Evolutionary conservation across 2,797 vertebrate species (phyloP), one percentile per base, ranked within the genome.

Genomic region (Urosaurus nigricauda): DNA sequence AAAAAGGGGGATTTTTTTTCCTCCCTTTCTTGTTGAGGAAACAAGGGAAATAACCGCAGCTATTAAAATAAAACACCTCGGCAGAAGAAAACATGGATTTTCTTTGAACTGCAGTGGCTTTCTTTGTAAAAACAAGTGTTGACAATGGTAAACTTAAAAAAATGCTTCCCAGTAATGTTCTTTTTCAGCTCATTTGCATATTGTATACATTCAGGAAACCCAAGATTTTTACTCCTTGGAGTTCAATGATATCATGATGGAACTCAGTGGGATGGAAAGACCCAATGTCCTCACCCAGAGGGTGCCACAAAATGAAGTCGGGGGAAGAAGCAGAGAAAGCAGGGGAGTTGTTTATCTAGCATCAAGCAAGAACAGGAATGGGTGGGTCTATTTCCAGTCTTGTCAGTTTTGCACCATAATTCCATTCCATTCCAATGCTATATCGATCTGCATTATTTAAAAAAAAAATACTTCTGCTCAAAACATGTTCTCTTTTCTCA

Each of bases 81-180:
- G 58, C 78, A 90, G 88, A 91, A 89, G 60, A 92, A 89, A 80
- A 11, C 85, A 88, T 80, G 93, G 90, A 94, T 94, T 92, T 85
- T 81, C 83, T 89, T 63, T 81, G 43, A 80, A 53, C 40, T 32
- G 32, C 32, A 80, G 26, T 60, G 14, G 17, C 24, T 60, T 51
- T 73, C 16, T 63, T 78, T 56, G 17, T 2, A 19, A 53, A 29
- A 40, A 16, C 77, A 79, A 26, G 51, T 60, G 71, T 40, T 21
- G 56, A 53, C 80, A 53, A 53, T 77, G 24, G 58, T 77, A 53
- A 65, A 56, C 7, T n/a, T 32, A 53, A 77, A 35, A n/a, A 68
- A 79, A 53, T 35, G 3, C 29, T 75, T 63, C 8, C 21, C 56
- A 40, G 37, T 63, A 19, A 4, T 4, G 16, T 35, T 32, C 7